Evolutionary conservation across 1,140 invertebrate genomes (phyloP).

Genomic region (Pogonomyrmex barbatus): DNA sequence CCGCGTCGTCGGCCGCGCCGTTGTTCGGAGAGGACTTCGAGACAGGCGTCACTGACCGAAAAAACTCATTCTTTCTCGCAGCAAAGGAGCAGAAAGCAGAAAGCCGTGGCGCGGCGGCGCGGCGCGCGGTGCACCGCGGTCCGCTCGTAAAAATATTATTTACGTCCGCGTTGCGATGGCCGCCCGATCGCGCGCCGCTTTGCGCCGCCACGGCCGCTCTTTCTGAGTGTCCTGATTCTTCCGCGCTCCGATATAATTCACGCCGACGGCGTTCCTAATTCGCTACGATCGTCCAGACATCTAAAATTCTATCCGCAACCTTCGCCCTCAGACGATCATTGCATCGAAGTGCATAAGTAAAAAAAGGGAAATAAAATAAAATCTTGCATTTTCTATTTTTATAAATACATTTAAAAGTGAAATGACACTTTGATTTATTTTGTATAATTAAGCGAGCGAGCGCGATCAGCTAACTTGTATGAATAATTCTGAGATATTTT

Average conservation of each 20-base stretch:
- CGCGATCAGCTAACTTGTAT: neutral
- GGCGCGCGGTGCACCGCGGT: slow-evolving; percentile 45
- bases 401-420: neutral
- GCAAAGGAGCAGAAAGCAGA: slow-evolving; percentile 61
- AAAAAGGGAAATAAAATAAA: neutral
- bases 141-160: slow-evolving; percentile 64
- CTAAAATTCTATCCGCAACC: neutral
- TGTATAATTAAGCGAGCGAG: neutral
- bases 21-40: slow-evolving; percentile 51
- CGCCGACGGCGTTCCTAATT: slow-evolving; percentile 28
- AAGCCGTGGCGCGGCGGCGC: slow-evolving; percentile 36
- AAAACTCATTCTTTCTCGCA: slow-evolving; percentile 64
- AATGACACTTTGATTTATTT: neutral
- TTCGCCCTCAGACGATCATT: neutral
- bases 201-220: neutral
- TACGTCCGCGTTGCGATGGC: slow-evolving; percentile 51
- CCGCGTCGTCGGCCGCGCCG: slow-evolving; percentile 38
- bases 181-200: slow-evolving; percentile 41
- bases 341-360: neutral
- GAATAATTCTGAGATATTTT: neutral
- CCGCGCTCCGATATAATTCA: slow-evolving; percentile 18
- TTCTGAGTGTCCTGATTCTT: neutral
- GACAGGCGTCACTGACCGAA: slow-evolving; percentile 63
- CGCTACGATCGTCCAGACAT: neutral
- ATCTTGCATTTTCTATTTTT: neutral